Evolutionary conservation across 1,140 invertebrate genomes (phyloP).

Genomic region (Anastrepha ludens): DNA sequence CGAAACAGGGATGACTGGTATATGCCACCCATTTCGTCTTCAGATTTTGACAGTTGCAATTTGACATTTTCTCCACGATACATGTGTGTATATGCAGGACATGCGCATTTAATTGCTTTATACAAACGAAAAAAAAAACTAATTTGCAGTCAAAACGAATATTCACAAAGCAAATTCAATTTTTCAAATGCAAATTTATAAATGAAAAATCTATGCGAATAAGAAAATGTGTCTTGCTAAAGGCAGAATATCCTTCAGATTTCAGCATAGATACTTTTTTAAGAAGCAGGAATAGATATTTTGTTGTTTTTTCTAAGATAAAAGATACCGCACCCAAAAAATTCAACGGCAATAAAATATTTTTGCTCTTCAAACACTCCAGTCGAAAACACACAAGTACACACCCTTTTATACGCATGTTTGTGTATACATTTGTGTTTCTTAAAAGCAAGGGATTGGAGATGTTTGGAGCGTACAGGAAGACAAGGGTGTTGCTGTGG

Average conservation of each 20-base stretch:
- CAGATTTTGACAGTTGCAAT: conserved; percentile 50
- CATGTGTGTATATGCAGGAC: not conserved
- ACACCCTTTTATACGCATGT: not conserved
- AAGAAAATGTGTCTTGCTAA: not conserved
- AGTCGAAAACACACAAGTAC: conserved; percentile 16
- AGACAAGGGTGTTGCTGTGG: conserved; percentile 4
- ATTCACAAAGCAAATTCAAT: not conserved
- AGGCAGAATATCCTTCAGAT: not conserved
- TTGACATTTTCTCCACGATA: conserved; percentile 12
- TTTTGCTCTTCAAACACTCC: not conserved
- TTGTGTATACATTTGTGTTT: not conserved
- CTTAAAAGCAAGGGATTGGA: not conserved
- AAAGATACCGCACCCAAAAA: conserved; percentile 35
- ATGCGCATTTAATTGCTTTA: conserved; percentile 26
- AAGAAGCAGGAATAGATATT: not conserved
- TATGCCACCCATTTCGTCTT: not conserved
- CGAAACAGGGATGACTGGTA: conserved; percentile 28
- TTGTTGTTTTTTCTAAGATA: not conserved
- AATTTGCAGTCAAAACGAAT: conserved; percentile 6
- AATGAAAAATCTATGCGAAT: not conserved
- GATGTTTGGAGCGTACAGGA: not conserved
- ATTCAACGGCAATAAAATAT: not conserved
- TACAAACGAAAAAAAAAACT: conserved; percentile 4
- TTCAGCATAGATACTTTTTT: not conserved
- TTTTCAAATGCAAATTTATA: conserved; percentile 30